A percentile compares a stretch with the other conserved stretches of the same genome.
Evolutionary conservation across 2,888 invertebrate species (phyloP).

Genomic region (Xestia rhomboidea): DNA sequence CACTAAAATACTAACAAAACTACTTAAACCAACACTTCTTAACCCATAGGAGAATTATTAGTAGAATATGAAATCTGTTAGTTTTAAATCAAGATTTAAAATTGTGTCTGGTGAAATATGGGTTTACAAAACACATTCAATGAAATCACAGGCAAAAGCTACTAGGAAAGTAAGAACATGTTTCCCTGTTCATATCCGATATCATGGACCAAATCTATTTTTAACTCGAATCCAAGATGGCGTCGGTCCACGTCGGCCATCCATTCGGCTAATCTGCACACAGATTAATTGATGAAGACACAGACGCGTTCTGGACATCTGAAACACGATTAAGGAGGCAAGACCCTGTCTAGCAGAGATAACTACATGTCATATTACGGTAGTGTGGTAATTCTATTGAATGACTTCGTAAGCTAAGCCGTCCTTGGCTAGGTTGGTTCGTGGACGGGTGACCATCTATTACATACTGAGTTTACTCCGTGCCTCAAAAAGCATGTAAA

Average conservation of each 20-base stretch:
- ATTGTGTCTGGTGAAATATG: too few species aligned
- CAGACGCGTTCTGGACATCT: constrained; percentile 46
- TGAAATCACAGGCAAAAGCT: neutral
- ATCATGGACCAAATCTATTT: constrained; percentile 28
- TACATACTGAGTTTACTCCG: too few species aligned
- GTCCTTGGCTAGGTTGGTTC: neutral
- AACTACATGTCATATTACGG: constrained; percentile 8
- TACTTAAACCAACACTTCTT: too few species aligned
- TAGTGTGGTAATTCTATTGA: constrained; percentile 38
- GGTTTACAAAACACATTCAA: too few species aligned
- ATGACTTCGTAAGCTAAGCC: constrained; percentile 1
- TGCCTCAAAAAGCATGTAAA: too few species aligned
- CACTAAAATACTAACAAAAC: too few species aligned
- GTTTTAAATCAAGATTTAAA: too few species aligned
- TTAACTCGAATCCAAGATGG: constrained; percentile 40
- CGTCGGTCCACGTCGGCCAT: constrained; percentile 39
- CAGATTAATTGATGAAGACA: constrained; percentile 61
- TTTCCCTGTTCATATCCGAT: neutral
- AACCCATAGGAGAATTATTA: too few species aligned
- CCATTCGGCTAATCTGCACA: constrained; percentile 52
- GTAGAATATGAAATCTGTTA: too few species aligned
- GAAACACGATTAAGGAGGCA: constrained; percentile 54
- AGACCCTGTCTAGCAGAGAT: constrained; percentile 5
- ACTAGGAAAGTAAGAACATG: neutral
- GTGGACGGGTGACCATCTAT: neutral